Base-by-base conservation (phyloP, 1,140 invertebrate species). In the Drepana arcuata region DNA sequence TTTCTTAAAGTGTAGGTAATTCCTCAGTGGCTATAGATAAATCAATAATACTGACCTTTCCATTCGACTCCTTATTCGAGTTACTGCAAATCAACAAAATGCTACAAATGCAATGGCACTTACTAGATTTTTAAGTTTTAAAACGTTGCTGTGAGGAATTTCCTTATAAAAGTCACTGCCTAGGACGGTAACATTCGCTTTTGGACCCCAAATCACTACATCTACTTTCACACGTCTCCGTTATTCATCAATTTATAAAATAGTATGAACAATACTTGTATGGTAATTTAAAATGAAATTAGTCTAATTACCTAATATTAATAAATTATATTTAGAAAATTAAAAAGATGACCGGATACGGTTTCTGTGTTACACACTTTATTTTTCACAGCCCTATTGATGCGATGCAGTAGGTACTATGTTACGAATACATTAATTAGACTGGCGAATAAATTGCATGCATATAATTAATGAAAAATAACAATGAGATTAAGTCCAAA, bases 371-470 rank as follows among this genome's bases (percentile, higher is more conserved):
- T 18, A 37, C 30, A 68, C 54, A 61, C 45, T 64, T 53, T 54
- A 61, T 60, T 48, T 59, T 77, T 81, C 77, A 81, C 77, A 81
- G 77, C 77, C 77, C 52, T 49, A 39, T 72, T 75, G 65, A 78
- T 81, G 73, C 72, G 77, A n/a, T n/a, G n/a, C n/a, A n/a, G n/a
- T n/a, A n/a, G n/a, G n/a, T n/a, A n/a, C n/a, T n/a, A n/a, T n/a
- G n/a, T n/a, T n/a, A n/a, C n/a, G n/a, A n/a, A n/a, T n/a, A n/a
- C n/a, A n/a, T n/a, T n/a, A n/a, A 43, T 9, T 43, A 37, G 50
- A 50, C 36, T 33, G 26, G 16, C 42, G 33, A 29, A 44, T 47
- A 41, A 39, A 50, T 41, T 53, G 50, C 37, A 37, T 45, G 36
- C n/a, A n/a, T n/a, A n/a, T n/a, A n/a, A n/a, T n/a, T n/a, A n/a